Evolutionary conservation across 2,113 vertebrate species (phyloP), one percentile per base, ranked within the genome.

Genomic region (Tichodroma muraria): DNA sequence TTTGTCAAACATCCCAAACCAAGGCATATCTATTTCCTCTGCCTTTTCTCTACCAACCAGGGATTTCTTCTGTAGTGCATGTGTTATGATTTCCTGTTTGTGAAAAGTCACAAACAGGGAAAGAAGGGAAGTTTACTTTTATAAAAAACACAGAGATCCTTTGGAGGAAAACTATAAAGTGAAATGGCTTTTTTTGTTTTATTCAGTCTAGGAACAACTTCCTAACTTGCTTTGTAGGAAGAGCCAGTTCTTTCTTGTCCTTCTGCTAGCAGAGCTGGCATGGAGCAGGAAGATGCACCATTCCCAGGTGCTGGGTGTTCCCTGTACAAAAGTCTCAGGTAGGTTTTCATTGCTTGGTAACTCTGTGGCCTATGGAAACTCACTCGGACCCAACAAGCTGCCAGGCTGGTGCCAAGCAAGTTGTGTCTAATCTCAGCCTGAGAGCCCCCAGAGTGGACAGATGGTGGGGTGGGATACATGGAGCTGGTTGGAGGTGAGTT

Each of bases 31-130:
- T 47, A 5, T 71, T 77, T 88, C 71, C 33, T 79, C 40, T 73
- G 49, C 52, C 35, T 76, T 86, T 90, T 65, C 49, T 93, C 11
- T 76, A 33, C 79, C 31, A 69, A 1, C 15, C 49, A 44, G n/a
- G 65, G 40, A 40, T 65, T 85, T 78, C 3, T 91, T 79, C 44
- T 0, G 0, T 37, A 56, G 38, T 0, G 0, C 50, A 31, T 61
- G 27, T 47, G 24, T 25, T 77, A n/a, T 35, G 17, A 33, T 9
- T 82, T 72, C 68, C 50, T 70, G 8, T 57, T 95, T 44, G 50
- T 59, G 50, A 60, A 61, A 80, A 83, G 11, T 77, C 63, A 40
- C 33, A 80, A 64, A 65, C 28, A 65, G 15, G 19, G 66, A 35
- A 71, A 94, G n/a, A 42, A 83, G 56, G 14, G 42, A 63, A 47